Evolutionary conservation across 2,797 vertebrate genomes (phyloP).

Genomic region (Pangasius macronema): DNA sequence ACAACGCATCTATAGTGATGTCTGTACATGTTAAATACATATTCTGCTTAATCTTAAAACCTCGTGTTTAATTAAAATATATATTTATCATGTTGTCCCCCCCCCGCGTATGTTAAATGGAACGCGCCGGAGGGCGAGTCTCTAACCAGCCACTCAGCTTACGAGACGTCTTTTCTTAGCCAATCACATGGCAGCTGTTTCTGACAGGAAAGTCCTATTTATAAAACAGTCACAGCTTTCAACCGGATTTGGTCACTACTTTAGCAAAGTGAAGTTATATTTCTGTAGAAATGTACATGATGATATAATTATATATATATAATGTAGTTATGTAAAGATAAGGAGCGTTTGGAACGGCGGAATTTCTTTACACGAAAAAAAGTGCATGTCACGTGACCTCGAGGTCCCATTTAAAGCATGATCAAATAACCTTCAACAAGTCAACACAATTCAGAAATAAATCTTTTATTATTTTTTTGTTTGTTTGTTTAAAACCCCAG

Average conservation of each 20-base stretch:
- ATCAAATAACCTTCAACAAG: not conserved
- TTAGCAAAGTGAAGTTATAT: not conserved
- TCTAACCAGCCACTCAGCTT: slow-evolving; percentile 62
- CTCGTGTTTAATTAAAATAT: not conserved
- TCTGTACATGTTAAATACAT: not conserved
- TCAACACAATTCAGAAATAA: slow-evolving; percentile 21
- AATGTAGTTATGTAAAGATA: not conserved
- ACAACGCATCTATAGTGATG: rapidly evolving
- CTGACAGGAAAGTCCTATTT: slow-evolving; percentile 41
- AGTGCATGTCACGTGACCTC: not conserved
- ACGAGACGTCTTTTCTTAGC: slow-evolving; percentile 37
- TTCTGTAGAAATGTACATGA: not conserved
- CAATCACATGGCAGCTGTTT: slow-evolving; percentile 59
- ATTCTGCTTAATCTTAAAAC: not conserved
- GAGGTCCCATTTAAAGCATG: not conserved
- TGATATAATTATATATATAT: not conserved
- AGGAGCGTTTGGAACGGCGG: not conserved
- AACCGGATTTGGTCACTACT: not conserved
- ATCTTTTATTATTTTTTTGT: slow-evolving; percentile 44
- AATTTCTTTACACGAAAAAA: not conserved
- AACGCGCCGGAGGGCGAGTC: slow-evolving; percentile 61
- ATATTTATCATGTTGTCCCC: not conserved
- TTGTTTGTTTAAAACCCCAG: slow-evolving; percentile 54
- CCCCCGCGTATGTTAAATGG: slow-evolving; percentile 50
- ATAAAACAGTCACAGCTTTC: slow-evolving; percentile 8